Base-by-base conservation (phyloP, 2,888 invertebrate species). In the Punctoribates punctum region DNA sequence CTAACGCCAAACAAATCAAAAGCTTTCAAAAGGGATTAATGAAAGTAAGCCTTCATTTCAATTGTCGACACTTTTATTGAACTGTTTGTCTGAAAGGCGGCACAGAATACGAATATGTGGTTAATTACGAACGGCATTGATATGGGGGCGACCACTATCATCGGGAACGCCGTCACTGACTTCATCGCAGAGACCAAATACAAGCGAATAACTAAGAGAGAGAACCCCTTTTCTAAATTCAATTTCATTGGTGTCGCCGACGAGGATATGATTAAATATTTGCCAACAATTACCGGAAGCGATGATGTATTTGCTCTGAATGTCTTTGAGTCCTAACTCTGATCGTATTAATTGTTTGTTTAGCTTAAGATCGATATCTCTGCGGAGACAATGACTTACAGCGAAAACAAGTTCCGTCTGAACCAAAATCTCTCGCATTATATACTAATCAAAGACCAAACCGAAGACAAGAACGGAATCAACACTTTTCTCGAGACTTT, bases 341-440 rank as follows among this genome's bases (percentile, higher is more conserved):
- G 34, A 34, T 13, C 42, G 8, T 8, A 34, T 34, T 1, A 65
- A 17, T 34, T 5, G 23, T 4, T 65, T 65, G 34, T 34, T 4
- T 17, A 65, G 34, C 6, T 8, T 29, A 27, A 34, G 4, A 11
- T 62, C 8, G 20, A 62, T 11, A 25, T 65, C 1, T 9, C 42
- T 17, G 17, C 62, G 34, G 62, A n/a, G n/a, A n/a, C n/a, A 9
- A 4, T 27, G 4, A n/a, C 27, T 8, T 2, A 34, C 11, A 17
- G n/a, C 17, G 34, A 62, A 2, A 73, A 78, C 15, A 78, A 79
- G 54, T 81, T 78, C 38, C 83, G 83, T 72, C 78, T 84, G 17
- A 84, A 84, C 76, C 82, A 83, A 13, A 82, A 83, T 77, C 83
- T 84, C 78, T 82, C 83, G 25, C 83, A 84, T 78, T 83, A 83